A percentile compares a stretch with the other conserved stretches of the same genome.
Conservation (phyloP, 30 jellyfish, hydroid and myxozoan species). For the Sanderia malayensis region DNA sequence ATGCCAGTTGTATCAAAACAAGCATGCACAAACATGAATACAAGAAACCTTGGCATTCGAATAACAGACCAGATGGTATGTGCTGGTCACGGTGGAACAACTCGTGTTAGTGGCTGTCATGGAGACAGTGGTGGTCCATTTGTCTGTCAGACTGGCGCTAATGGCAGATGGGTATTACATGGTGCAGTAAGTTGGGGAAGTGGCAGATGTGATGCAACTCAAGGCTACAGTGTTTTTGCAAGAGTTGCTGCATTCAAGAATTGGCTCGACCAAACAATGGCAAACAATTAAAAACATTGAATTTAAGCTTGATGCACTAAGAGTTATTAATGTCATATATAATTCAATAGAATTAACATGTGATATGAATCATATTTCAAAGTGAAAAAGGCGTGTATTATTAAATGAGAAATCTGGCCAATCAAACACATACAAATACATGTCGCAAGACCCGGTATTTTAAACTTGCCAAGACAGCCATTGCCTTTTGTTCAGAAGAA, state of each 20-base stretch:
- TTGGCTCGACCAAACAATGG: constrained; percentile 55
- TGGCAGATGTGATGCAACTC: constrained; percentile 34
- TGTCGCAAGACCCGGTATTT: neutral
- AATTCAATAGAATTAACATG: no score
- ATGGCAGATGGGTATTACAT: constrained; percentile 43
- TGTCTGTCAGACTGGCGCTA: constrained; percentile 36
- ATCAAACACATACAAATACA: neutral
- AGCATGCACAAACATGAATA: constrained; percentile 55
- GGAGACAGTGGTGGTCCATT: constrained; percentile 89
- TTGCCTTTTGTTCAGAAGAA: no score
- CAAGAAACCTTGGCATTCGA: neutral
- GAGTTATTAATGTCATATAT: no score
- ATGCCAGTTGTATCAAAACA: constrained; percentile 64
- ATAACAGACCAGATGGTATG: constrained; percentile 65
- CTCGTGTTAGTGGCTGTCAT: constrained; percentile 53
- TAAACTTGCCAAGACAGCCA: no score
- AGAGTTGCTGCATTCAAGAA: constrained; percentile 41
- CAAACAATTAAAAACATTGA: neutral
- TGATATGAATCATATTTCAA: neutral
- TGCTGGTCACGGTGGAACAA: constrained; percentile 48
- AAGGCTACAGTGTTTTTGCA: constrained; percentile 51
- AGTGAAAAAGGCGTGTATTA: neutral
- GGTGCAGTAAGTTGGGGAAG: constrained; percentile 79
- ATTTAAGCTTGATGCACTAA: neutral
- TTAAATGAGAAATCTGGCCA: no score